Conservation (phyloP, 2,888 invertebrate genomes). For the Notodonta ziczac region DNA sequence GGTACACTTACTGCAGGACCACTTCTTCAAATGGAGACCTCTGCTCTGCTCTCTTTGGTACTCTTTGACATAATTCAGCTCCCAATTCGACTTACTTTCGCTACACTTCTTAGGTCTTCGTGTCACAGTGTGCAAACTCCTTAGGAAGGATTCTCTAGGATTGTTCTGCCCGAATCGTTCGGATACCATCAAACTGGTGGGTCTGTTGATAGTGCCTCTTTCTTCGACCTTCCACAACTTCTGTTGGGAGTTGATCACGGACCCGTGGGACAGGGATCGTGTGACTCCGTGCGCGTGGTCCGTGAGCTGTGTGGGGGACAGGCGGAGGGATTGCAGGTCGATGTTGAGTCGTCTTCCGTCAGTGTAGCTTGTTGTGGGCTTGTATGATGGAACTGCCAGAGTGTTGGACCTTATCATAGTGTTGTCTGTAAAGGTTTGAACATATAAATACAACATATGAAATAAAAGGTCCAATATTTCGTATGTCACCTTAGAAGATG, state of each 20-base stretch:
- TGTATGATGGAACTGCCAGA: slow-evolving; percentile 79
- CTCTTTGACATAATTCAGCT: slow-evolving; percentile 76
- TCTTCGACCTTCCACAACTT: slow-evolving; percentile 82
- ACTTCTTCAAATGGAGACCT: slow-evolving; percentile 78
- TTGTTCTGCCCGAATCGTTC: slow-evolving; percentile 73
- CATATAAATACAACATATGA: too few relatives aligned
- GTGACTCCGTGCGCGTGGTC: slow-evolving; percentile 80
- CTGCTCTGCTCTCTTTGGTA: slow-evolving; percentile 76
- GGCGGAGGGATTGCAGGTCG: slow-evolving; percentile 67
- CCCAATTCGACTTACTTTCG: slow-evolving; percentile 79
- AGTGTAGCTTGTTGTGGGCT: slow-evolving; percentile 69
- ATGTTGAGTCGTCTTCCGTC: slow-evolving; percentile 69
- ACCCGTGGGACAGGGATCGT: slow-evolving; percentile 87
- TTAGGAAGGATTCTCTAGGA: slow-evolving; percentile 73
- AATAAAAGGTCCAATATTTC: neutral
- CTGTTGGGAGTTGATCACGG: slow-evolving; percentile 82
- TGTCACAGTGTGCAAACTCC: slow-evolving; percentile 76
- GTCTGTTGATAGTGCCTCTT: slow-evolving; percentile 77
- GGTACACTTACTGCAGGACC: slow-evolving; percentile 91
- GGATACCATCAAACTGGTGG: slow-evolving; percentile 85
- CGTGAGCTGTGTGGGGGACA: slow-evolving; percentile 71
- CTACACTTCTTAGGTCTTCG: slow-evolving; percentile 76
- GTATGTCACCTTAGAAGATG: neutral
- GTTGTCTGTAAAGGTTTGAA: slow-evolving; percentile 64
- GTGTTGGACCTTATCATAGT: slow-evolving; percentile 82